Base-by-base conservation (phyloP, 2,113 vertebrate genomes). In the Chloebia gouldiae region DNA sequence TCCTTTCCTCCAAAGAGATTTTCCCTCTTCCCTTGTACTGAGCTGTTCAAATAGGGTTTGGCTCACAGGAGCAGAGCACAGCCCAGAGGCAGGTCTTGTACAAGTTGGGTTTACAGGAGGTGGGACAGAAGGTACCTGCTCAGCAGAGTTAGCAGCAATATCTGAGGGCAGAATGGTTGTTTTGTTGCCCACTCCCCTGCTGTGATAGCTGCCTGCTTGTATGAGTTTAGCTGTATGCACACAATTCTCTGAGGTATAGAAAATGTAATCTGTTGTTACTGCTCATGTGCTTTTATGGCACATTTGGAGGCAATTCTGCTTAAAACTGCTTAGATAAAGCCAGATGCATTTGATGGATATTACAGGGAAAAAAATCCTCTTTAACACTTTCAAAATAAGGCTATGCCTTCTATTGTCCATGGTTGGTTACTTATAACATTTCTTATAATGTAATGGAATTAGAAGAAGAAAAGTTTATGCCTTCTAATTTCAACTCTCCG, bases 221-320 rank as follows among this genome's bases (percentile, higher is more conserved):
- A 51, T 5, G 6, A 66, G 13, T 50, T 81, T 59, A 54, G 50
- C 27, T 63, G 37, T 54, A 75, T 16, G 47, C n/a, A 69, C 35
- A 61, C 25, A 30, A 1, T 73, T 80, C 88, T 77, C 82, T 77
- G 44, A 77, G 51, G 59, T 42, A 50, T 2, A 80, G 82, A 83
- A 93, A 88, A 68, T 73, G 31, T 49, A 65, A 93, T 83, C 68
- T 91, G 68, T 79, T 96, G 59, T 88, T 96, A 81, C 77, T 88
- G 76, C 28, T 91, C 16, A 27, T 70, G 39, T 75, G 56, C 60
- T 91, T 33, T 89, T 66, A 86, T 15, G 51, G 72, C 68, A 92
- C 80, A 83, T 90, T 95, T 81, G 50, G 76, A 85, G 63, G 68
- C 35, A 83, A 86, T 93, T 93, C 51, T 86, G 44, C 68, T 90